Percentiles rank a stretch among this genome's conserved stretches.
phyloP scores from a whole-genome alignment of 2,113 vertebrate species.

The Megaleporinus macrocephalus region DNA sequence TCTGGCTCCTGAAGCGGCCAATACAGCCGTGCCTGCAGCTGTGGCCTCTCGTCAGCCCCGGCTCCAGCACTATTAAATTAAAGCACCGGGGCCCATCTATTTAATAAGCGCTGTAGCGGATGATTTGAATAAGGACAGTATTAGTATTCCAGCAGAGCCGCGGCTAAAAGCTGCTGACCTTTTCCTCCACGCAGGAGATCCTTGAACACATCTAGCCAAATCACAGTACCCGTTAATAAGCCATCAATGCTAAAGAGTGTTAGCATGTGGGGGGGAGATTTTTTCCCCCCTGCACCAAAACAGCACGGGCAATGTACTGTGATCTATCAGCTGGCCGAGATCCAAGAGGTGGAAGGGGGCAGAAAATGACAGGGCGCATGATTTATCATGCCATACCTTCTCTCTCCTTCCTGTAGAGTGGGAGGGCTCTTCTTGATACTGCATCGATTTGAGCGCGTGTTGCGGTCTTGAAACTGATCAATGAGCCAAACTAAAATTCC shows the following conservation, averaged over 20 bases:
- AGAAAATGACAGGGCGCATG: conserved; percentile 67
- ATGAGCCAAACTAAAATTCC: conserved; percentile 78
- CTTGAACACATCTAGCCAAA: conserved; percentile 96
- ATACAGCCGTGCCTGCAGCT: conserved; percentile 87
- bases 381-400: conserved; percentile 70
- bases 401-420: conserved; percentile 60
- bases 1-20: conserved; percentile 87
- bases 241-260: conserved; percentile 88
- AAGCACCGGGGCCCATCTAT: conserved; percentile 86
- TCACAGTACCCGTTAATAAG: conserved; percentile 91
- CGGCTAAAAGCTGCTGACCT: conserved; percentile 99
- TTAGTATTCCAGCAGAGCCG: conserved; percentile 96
- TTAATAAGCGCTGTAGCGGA: conserved; percentile 97
- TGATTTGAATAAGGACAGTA: conserved; percentile 99
- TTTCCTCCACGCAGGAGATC: conserved; percentile 94
- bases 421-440: conserved; percentile 72
- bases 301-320: conserved; percentile 73
- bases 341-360: conserved; percentile 54
- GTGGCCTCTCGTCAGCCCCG: conserved; percentile 79
- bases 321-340: conserved; percentile 77
- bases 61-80: conserved; percentile 95
- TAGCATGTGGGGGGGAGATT: conserved; percentile 58
- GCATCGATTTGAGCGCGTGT: conserved; percentile 80
- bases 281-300: conserved; percentile 56
- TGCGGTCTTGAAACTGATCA: conserved; percentile 83